Base-by-base conservation (phyloP, 2,113 vertebrate species). In the Pseudopodoces humilis region DNA sequence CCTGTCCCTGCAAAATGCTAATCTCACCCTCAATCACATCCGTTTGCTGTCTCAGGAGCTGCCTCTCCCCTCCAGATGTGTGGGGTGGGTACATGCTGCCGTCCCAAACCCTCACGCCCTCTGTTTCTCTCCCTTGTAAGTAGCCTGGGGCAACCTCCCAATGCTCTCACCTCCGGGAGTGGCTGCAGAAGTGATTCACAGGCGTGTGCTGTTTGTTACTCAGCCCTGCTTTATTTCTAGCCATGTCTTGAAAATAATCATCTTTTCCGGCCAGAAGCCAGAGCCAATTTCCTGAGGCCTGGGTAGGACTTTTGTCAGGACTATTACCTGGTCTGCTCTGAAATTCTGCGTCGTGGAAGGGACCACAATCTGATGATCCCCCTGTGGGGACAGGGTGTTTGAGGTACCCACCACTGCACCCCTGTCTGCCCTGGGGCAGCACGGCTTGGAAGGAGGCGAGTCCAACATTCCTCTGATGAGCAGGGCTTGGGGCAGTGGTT, bases 11-110 rank as follows among this genome's bases (percentile, higher is more conserved):
- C 24, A 27, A n/a, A 83, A 77, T 5, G 7, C 70, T 91, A 30
- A 27, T 46, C n/a, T 88, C 67, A 20, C 25, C 59, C 75, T 90
- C 77, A 12, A 0, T 37, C 44, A 31, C 16, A 70, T 80, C 89
- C 47, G 15, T 41, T 18, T 12, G 47, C 27, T 25, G 12, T 33
- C 68, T 53, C 30, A 0, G 49, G 60, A 80, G 31, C 74, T 58
- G 90, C 50, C 71, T 86, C 69, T 88, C 71, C 58, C 33, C 25
- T 85, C 65, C 70, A 80, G 79, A 17, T 80, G 75, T 62, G 67
- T 2, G 0, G 37, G 43, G 46, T 5, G 3, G 49, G 55, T 64
- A 15, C 0, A 0, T 43, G 58, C 33, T 49, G 30, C 47, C 37
- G 33, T 46, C n/a, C 35, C 13, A 8, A 7, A 7, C 12, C 24